Evolutionary conservation across 2,888 invertebrate genomes (phyloP).

Genomic region (Caradrina clavipalpis): DNA sequence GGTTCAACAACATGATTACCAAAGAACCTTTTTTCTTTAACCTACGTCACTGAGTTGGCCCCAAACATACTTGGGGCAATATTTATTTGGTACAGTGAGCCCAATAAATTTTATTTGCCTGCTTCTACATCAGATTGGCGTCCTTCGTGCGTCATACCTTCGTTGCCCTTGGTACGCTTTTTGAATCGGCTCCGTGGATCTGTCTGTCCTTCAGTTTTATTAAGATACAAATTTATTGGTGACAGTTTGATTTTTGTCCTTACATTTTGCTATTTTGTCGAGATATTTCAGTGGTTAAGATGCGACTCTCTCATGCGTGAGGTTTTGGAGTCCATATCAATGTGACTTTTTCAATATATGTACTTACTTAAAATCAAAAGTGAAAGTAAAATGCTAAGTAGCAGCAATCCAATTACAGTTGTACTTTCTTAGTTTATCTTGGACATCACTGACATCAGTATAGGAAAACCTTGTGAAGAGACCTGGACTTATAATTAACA

Average conservation of each 20-base stretch:
- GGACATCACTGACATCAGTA: too few relatives aligned
- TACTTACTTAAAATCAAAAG: too few relatives aligned
- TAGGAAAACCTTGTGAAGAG: too few relatives aligned
- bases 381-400: too few relatives aligned
- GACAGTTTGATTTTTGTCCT: constrained; percentile 18
- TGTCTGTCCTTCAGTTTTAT: constrained; percentile 37
- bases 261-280: too few relatives aligned
- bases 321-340: too few relatives aligned
- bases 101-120: constrained; percentile 57
- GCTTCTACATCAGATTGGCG: constrained; percentile 36
- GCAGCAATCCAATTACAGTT: too few relatives aligned
- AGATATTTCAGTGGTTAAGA: too few relatives aligned
- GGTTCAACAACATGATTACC: constrained; percentile 60
- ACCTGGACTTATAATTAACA: too few relatives aligned
- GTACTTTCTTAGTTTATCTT: too few relatives aligned
- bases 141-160: constrained; percentile 56
- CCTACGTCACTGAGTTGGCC: constrained; percentile 49
- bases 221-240: neutral
- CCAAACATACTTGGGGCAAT: constrained; percentile 47
- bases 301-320: too few relatives aligned
- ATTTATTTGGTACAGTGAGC: constrained; percentile 51
- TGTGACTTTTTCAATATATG: too few relatives aligned
- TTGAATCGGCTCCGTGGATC: constrained; percentile 2
- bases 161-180: constrained; percentile 51
- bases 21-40: constrained; percentile 54